Percentiles rank a stretch among this genome's conserved stretches.
Conservation (phyloP, 2,113 vertebrate species). For the Arvicanthis niloticus region DNA sequence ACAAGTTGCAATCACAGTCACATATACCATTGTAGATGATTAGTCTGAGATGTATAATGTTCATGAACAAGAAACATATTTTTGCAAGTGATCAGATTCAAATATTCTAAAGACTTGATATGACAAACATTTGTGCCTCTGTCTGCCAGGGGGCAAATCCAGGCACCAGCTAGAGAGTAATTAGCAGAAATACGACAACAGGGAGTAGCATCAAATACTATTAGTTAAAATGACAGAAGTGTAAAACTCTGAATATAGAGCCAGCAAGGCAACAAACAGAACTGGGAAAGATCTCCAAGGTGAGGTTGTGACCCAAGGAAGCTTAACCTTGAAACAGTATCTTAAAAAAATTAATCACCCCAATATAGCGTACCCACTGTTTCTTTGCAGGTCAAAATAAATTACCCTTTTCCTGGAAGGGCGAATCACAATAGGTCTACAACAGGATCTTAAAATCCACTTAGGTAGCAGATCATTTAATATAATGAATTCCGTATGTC, state of each 20-base stretch:
- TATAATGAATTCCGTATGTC: constrained; percentile 30
- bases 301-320: constrained; percentile 10
- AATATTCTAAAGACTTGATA: constrained; percentile 75
- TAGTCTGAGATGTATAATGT: constrained; percentile 76
- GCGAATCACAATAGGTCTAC: constrained; percentile 7
- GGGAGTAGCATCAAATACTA: constrained; percentile 70
- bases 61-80: constrained; percentile 80
- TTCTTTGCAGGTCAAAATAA: constrained; percentile 34
- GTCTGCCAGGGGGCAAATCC: constrained; percentile 76
- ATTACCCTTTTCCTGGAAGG: constrained; percentile 3
- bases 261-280: constrained; percentile 17
- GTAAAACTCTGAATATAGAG: constrained; percentile 53
- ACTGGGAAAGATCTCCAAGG: background rate
- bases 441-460: constrained; percentile 23
- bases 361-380: background rate
- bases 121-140: constrained; percentile 79
- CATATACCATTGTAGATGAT: constrained; percentile 49
- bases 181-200: constrained; percentile 76
- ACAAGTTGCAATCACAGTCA: constrained; percentile 74
- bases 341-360: constrained; percentile 8
- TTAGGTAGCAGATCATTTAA: constrained; percentile 30
- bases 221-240: constrained; percentile 73
- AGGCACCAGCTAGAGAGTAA: constrained; percentile 76
- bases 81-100: constrained; percentile 81
- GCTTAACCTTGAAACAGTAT: constrained; percentile 50